Conservation (phyloP, 2,113 vertebrate genomes). For the Eurypyga helias region DNA sequence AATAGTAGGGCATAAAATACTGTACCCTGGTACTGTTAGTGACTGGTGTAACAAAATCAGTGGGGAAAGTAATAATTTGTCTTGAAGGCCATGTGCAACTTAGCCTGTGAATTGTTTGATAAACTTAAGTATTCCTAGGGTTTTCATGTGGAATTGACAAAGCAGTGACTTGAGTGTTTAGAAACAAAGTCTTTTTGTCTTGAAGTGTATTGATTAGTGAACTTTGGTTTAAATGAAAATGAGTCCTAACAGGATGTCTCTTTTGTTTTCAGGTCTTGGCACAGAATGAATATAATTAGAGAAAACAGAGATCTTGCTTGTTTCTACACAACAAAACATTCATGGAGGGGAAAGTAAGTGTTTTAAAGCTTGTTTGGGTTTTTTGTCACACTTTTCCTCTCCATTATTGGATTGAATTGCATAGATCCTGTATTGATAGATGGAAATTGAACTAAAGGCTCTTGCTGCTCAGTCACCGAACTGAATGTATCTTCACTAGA, state of each 20-base stretch:
- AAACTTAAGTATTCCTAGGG: neutral
- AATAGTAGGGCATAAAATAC: neutral
- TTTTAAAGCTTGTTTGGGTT: neutral
- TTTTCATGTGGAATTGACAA: neutral
- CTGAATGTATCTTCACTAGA: neutral
- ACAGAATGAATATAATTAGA: constrained; percentile 98
- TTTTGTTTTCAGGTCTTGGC: constrained; percentile 82
- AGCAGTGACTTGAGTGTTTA: neutral
- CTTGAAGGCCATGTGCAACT: neutral
- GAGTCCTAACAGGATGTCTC: constrained; percentile 23
- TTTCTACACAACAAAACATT: constrained; percentile 99
- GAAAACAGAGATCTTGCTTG: constrained; percentile 99
- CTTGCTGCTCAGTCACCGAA: neutral
- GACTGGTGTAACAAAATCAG: neutral
- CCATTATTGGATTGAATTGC: neutral
- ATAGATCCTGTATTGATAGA: neutral
- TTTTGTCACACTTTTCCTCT: neutral
- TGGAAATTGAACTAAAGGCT: neutral
- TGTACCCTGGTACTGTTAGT: neutral
- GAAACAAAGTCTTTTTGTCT: neutral
- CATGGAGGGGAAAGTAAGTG: constrained; percentile 99
- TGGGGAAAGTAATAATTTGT: neutral
- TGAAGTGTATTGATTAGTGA: neutral
- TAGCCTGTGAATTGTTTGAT: neutral
- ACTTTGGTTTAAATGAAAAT: constrained; percentile 9